Base-by-base conservation (phyloP, 2,113 vertebrate genomes). In the Parus major region DNA sequence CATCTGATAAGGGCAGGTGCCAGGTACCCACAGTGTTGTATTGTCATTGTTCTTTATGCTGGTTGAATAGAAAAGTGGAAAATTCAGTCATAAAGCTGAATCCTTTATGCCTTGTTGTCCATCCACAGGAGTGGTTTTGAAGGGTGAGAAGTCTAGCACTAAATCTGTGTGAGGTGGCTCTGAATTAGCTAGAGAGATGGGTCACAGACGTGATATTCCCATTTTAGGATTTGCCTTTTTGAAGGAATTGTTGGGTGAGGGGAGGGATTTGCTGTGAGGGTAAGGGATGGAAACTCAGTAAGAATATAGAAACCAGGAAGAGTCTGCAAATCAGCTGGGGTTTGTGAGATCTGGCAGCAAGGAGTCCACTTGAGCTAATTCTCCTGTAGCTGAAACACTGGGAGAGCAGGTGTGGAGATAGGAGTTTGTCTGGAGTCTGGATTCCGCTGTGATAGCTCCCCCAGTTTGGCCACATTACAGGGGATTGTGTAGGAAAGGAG, bases 401-500 rank as follows among this genome's bases (percentile, higher is more conserved):
- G 31, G 42, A 69, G 28, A 36, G 29, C 20, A 46, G 52, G 25
- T 8, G 5, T 36, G 47, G 29, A 55, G 52, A 25, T 10, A 27
- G 39, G 39, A 39, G 10, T 31, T 75, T 75, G 21, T 68, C 36
- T 68, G 71, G 66, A 39, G n/a, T 56, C 44, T 49, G 0, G 0
- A 1, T 69, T 65, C 44, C 16, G 8, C 57, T 56, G 31, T 3
- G 15, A 12, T 8, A 36, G 49, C 27, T 92, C 71, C n/a, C 15
- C 15, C 0, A 1, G 0, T n/a, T 3, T 64, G 28, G 35, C 20
- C 44, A n/a, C 11, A 4, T 49, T 31, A 46, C 3, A 15, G 39
- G 28, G 57, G 23, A 3, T 9, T 11, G 7, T 21, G 59, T 15
- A 47, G 68, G 24, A 65, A 77, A 36, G 55, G 23, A 33, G 25